Conservation (phyloP, 2,113 vertebrate genomes). For the Rhea pennata region DNA sequence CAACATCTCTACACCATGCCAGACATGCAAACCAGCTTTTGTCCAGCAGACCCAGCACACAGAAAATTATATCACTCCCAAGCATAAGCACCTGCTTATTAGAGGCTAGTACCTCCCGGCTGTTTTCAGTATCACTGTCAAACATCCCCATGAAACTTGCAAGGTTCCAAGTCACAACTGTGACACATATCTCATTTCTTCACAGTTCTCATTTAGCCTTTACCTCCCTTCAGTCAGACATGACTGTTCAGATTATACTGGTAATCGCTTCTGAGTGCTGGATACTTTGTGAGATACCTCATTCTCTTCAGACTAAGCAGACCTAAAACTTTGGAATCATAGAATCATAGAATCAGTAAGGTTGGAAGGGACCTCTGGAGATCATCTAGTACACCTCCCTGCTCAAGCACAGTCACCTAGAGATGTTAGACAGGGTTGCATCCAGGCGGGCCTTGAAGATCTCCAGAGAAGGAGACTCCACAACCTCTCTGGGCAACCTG, state of each 20-base stretch:
- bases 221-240: background rate
- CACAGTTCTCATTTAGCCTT: background rate
- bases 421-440: too few species aligned
- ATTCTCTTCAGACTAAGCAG: background rate
- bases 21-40: accelerated
- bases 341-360: too few species aligned
- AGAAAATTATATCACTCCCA: background rate
- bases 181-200: background rate
- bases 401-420: too few species aligned
- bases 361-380: too few species aligned
- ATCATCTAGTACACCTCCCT: too few species aligned
- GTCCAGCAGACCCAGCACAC: background rate
- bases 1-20: accelerated
- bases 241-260: background rate
- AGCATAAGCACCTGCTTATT: background rate
- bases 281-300: background rate
- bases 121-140: background rate
- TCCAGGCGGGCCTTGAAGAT: too few species aligned
- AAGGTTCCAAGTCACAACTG: background rate
- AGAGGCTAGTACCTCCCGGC: background rate
- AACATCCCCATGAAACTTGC: background rate
- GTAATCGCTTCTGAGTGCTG: background rate
- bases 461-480: too few species aligned
- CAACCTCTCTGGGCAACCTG: too few species aligned
- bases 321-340: background rate